phyloP scores from a whole-genome alignment of 2,113 vertebrate species.

The Sterna hirundo region DNA sequence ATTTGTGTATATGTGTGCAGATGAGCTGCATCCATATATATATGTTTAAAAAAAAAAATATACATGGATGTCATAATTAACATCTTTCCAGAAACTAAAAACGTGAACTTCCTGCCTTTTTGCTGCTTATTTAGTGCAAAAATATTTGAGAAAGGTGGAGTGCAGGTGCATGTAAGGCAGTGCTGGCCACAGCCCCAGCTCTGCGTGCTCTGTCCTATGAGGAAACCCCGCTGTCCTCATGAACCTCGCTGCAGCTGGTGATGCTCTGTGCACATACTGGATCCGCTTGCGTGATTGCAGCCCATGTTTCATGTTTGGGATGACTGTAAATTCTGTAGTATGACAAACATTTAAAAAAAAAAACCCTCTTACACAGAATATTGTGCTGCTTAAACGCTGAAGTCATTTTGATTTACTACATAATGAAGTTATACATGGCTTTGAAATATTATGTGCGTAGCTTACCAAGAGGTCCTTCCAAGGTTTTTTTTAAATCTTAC shows the following conservation, averaged over 20 bases:
- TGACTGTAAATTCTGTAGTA: not conserved
- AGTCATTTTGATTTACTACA: conserved; percentile 37
- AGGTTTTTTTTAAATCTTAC: not conserved
- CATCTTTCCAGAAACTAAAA: not conserved
- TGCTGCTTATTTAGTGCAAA: not conserved
- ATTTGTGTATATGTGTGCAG: not conserved
- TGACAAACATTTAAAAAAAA: not conserved
- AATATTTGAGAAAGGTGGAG: not conserved
- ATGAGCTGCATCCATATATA: not conserved
- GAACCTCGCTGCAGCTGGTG: not conserved
- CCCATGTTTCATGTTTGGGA: not conserved
- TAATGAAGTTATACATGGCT: not conserved
- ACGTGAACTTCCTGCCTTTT: rapidly evolving
- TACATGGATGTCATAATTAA: not conserved
- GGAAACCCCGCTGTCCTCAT: rapidly evolving
- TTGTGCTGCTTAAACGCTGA: not conserved
- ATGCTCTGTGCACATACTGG: not conserved
- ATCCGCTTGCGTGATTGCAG: not conserved
- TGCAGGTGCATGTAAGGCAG: not conserved
- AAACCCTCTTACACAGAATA: not conserved
- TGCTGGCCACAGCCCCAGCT: not conserved
- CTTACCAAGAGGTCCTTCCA: not conserved
- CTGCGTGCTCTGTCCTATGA: rapidly evolving
- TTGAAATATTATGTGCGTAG: conserved; percentile 7
- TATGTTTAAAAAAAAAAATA: not conserved